Evolutionary conservation across 2,113 vertebrate species (phyloP), one percentile per base, ranked within the genome.

Genomic region (Dasyprocta punctata): DNA sequence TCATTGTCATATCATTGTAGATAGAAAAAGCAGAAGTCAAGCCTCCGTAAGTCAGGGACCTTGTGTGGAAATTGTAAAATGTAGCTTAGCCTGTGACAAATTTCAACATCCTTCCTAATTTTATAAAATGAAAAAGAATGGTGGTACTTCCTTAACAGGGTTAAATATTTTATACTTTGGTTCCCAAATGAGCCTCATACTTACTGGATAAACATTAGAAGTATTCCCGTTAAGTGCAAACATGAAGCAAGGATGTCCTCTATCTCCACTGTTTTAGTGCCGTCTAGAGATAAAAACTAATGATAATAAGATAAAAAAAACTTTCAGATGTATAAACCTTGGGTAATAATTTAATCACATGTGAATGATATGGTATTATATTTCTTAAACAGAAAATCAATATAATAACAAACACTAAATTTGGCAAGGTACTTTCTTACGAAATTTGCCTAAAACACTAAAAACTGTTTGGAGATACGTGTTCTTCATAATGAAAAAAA

Each of bases 81-180:
- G 10, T 58, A 63, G 44, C 36, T 71, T 22, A 77, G 20, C 20
- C n/a, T 60, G 73, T 86, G 20, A 82, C 3, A 65, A 92, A 84
- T 67, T 73, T 90, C 41, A 56, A 77, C 8, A n/a, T n/a, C 49
- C 69, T 83, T 69, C 33, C 33, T 90, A 82, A 86, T 49, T 95
- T 93, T 61, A 93, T n/a, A 81, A 85, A 71, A 80, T 73, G 54
- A 80, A 54, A 92, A 44, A 86, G 56, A 94, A 67, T 71, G 65
- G 8, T 30, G 24, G 67, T n/a, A 44, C 6, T 90, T 86, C 13
- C 36, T 90, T 87, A 67, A 69, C 30, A 26, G 1, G 7, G 80
- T 86, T 38, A 93, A 58, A 58, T 92, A 90, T 75, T 41, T 61
- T 82, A 26, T 65, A 56, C 5, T 20, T 95, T 80, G 36, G 0